These are phyloP conservation scores for Hirtodrosophila confusa DNA, from an alignment of 2,888 invertebrate genomes.

Conservation along the genomic window DNA sequence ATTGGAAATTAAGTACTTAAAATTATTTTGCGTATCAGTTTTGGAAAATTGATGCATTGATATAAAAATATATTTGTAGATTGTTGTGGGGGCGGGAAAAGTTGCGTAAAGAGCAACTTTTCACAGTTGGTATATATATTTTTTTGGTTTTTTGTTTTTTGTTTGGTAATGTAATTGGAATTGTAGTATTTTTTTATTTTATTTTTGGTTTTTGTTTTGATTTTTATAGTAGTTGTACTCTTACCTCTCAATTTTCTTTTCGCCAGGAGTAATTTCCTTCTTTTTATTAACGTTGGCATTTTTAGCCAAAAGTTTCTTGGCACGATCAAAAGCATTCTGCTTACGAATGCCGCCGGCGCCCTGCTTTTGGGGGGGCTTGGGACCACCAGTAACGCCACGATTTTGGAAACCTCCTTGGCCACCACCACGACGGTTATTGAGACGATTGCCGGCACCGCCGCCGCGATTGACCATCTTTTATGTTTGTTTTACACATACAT, in stretches of 20 bases:
- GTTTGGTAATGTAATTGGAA: constrained; percentile 25
- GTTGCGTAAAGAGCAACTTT: constrained; percentile 44
- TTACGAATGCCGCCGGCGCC: constrained; percentile 84
- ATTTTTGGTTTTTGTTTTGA: constrained; percentile 26
- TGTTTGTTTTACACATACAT: constrained; percentile 31
- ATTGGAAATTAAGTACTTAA: constrained; percentile 54
- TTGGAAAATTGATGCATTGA: constrained; percentile 42
- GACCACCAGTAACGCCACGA: constrained; percentile 82
- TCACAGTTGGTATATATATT: constrained; percentile 41
- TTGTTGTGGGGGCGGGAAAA: constrained; percentile 56
- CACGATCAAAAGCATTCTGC: constrained; percentile 85
- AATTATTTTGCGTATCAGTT: constrained; percentile 32
- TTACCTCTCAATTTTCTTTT: constrained; percentile 85
- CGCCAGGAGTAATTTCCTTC: constrained; percentile 85
- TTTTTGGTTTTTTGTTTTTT: constrained; percentile 44
- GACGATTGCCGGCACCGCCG: constrained; percentile 79
- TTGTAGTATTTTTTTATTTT: constrained; percentile 19
- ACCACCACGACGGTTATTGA: constrained; percentile 83
- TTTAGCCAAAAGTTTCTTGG: constrained; percentile 85
- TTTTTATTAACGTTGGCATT: constrained; percentile 84
- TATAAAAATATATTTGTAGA: constrained; percentile 54
- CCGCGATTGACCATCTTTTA: constrained; percentile 84
- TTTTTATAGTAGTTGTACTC: constrained; percentile 74
- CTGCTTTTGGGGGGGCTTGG: constrained; percentile 83
- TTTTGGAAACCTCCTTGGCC: constrained; percentile 84